Base-by-base conservation (phyloP, 1,140 invertebrate genomes). In the Meloidogyne floridensis region DNA sequence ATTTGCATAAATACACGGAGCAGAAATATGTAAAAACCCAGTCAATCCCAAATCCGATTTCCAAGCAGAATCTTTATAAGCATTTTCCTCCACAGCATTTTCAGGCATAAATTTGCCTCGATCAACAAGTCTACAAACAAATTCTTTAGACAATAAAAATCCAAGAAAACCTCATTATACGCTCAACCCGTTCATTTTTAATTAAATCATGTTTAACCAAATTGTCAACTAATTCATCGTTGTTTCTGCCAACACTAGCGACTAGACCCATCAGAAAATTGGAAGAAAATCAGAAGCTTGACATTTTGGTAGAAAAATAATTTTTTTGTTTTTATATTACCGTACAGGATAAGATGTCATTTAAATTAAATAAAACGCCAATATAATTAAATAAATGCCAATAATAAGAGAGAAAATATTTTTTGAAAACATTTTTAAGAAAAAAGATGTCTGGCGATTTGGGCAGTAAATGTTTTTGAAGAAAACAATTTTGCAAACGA, bases 1-100 rank as follows among this genome's bases (percentile, higher is more conserved):
- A 91, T 94, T 93, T 80, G 94, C 93, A 90, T 97, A 96, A 86
- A 96, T 95, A 91, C 95, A 96, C 10, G 95, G 95, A 3, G 95
- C 95, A 15, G 95, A 96, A 82, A 97, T 90, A 91, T 96, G 95
- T 79, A 96, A 80, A 81, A 91, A 93, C 2, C 94, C 94, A 90
- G 93, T 92, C 42, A 77, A 32, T 10, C 82, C 82, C 13, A 13
- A 70, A 5, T 72, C 72, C 54, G 75, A 78, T 90, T 94, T 94
- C 95, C 95, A 96, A 13, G 95, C 95, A 74, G 93, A 89, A 89
- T 95, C 94, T 90, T 93, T 94, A 86, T 97, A 96, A 2, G 95
- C 95, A 87, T 91, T 92, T n/a, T 93, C 92, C 85, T 92, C 91
- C 80, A 93, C 90, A 43, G 93, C 93, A 6, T 65, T 15, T 0